Conservation (phyloP, 2,113 vertebrate species). For the Litocranius walleri region DNA sequence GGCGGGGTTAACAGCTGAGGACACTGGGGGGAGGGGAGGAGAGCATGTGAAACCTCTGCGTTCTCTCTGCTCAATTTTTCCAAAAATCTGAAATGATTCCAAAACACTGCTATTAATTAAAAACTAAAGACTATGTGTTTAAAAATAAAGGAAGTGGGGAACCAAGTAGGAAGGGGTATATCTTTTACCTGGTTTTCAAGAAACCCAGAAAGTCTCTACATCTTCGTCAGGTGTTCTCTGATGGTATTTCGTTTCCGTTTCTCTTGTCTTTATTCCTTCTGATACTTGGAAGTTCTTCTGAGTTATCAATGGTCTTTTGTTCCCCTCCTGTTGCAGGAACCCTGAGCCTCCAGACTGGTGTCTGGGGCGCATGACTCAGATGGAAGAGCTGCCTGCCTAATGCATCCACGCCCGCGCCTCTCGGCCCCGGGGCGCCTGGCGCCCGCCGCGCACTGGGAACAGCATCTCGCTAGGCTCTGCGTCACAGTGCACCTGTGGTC, state of each 20-base stretch:
- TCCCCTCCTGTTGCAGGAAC: neutral
- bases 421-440: neutral
- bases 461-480: neutral
- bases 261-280: neutral
- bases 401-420: neutral
- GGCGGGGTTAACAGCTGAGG: neutral
- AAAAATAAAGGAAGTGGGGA: neutral
- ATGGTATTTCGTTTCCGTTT: neutral
- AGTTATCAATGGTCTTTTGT: neutral
- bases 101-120: neutral
- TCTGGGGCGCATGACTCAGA: neutral
- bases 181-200: neutral
- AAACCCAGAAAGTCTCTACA: neutral
- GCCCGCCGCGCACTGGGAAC: accelerated
- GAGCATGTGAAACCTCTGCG: neutral
- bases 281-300: neutral
- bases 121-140: neutral
- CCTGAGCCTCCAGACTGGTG: neutral
- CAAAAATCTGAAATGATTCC: neutral
- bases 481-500: neutral
- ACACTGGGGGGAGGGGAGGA: neutral
- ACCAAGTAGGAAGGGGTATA: neutral
- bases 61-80: neutral
- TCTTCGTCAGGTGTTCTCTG: neutral
- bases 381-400: neutral